Evolutionary conservation across 1,140 invertebrate species (phyloP).

Genomic region (Magallana angulata): DNA sequence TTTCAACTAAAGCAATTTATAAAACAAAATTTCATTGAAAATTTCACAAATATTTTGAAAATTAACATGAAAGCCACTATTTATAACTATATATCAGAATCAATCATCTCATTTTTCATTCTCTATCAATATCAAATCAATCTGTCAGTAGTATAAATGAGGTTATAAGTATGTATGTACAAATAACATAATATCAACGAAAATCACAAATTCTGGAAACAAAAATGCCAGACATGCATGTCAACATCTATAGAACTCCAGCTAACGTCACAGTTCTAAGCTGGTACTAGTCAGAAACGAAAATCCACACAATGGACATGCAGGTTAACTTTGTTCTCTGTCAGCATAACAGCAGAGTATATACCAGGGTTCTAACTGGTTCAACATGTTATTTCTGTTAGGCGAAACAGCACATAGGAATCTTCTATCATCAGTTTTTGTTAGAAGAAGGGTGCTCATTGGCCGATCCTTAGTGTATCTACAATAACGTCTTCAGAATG

Average conservation of each 20-base stretch:
- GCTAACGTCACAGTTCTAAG: not conserved
- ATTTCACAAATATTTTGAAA: no score
- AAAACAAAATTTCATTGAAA: no score
- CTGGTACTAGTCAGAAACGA: not conserved
- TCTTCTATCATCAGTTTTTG: not conserved
- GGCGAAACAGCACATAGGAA: not conserved
- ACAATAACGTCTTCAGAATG: not conserved
- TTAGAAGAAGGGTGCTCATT: not conserved
- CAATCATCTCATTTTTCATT: no score
- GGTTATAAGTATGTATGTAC: not conserved
- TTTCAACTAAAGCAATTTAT: no score
- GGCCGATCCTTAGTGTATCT: not conserved
- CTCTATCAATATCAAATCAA: no score
- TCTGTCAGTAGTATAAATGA: no score
- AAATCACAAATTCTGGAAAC: constrained; percentile 1
- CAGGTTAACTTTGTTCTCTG: not conserved
- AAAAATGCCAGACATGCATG: not conserved
- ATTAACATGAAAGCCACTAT: no score
- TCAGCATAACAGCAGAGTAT: no score
- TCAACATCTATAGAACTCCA: not conserved
- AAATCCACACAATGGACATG: not conserved
- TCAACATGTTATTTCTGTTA: not conserved
- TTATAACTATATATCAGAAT: no score
- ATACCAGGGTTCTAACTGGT: not conserved
- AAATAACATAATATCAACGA: not conserved